Evolutionary conservation across 2,888 invertebrate genomes (phyloP), one percentile per base, ranked within the genome.

Genomic region (Drosophila tanythrix): DNA sequence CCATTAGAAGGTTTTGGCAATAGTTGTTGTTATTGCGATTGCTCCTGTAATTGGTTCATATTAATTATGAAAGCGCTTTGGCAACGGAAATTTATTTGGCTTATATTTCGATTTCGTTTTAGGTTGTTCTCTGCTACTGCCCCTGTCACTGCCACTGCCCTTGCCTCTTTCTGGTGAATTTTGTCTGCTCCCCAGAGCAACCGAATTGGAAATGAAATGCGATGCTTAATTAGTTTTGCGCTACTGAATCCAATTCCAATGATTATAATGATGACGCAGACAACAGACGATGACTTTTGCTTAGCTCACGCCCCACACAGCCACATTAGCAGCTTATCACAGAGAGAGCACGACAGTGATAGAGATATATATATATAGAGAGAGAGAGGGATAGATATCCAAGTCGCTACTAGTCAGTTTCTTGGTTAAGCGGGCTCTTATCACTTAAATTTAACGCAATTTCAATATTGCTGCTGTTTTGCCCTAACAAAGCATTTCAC

Each of bases 11-110:
- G 58, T 65, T 75, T 58, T 52, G 13, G 29, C 48, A 15, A 46
- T 15, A 15, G 46, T 15, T 21, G 46, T 46, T 59, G 59, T 52
- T 60, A 40, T 48, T 73, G 59, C 59, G 69, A 43, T 52, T 48
- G 68, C 65, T 58, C 59, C 51, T 65, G 82, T 82, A 84, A 83
- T 83, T 83, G 83, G 72, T 70, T 86, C 82, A 75, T 90, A 88
- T 88, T 88, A 88, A 88, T 88, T 90, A 88, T 88, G 89, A 82
- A 90, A 88, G 81, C 87, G 86, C 83, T 83, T 89, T 85, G 88
- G 70, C 70, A 81, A 85, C 76, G 70, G 66, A 83, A 83, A 90
- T 82, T 79, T 87, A 82, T 83, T 86, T 90, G 89, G 90, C 89
- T 90, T 90, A 87, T 81, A 74, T 89, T 88, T 83, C 87, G 84